Evolutionary conservation across 2,113 vertebrate species (phyloP).

Genomic region (Chaetops frenatus): DNA sequence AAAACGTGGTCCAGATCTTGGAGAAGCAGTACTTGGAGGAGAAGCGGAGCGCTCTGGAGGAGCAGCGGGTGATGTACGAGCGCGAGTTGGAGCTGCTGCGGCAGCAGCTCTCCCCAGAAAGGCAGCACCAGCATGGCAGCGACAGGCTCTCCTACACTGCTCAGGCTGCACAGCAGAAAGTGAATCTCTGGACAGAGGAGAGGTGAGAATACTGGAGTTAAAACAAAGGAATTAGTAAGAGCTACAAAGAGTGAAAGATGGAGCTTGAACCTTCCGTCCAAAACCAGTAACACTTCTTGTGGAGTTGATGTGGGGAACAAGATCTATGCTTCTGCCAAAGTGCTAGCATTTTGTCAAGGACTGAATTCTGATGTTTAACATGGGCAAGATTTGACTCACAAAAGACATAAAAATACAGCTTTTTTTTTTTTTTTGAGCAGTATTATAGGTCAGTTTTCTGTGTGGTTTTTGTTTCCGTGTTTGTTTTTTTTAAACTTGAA

Average conservation of each 20-base stretch:
- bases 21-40: constrained; percentile 97
- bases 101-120: constrained; percentile 90
- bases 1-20: constrained; percentile 91
- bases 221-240: not conserved
- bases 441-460: accelerated
- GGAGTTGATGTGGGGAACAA: not conserved
- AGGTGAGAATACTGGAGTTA: constrained; percentile 71
- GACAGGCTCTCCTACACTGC: constrained; percentile 81
- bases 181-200: constrained; percentile 92
- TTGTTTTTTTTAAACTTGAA: not conserved
- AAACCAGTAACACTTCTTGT: not conserved
- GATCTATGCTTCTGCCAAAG: not conserved
- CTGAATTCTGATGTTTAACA: not conserved
- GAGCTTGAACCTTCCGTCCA: not conserved
- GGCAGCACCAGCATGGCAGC: constrained; percentile 75
- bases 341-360: not conserved
- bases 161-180: constrained; percentile 81
- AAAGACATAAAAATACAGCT: not conserved
- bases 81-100: constrained; percentile 89
- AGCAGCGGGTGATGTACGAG: constrained; percentile 95
- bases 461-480: not conserved
- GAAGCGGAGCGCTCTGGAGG: constrained; percentile 90
- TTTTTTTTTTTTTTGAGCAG: not conserved
- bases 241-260: not conserved
- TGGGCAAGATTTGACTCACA: not conserved